phyloP scores from a whole-genome alignment of 2,113 vertebrate species.

The Agelaius phoeniceus region DNA sequence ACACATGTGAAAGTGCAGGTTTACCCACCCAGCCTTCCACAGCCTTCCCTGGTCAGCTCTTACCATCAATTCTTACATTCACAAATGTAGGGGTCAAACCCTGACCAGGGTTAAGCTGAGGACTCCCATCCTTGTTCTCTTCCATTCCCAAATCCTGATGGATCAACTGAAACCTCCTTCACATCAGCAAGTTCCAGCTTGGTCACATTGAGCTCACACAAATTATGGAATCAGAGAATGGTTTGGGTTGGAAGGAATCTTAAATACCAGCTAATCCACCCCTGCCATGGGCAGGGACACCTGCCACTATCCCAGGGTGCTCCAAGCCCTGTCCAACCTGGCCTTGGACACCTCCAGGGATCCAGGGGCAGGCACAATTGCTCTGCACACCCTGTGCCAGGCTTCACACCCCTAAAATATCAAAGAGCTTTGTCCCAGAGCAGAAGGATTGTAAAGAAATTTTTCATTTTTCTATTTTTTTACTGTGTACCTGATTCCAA shows the following conservation, averaged over 20 bases:
- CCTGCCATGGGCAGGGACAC: not conserved
- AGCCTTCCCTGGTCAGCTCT: not conserved
- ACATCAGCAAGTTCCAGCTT: not conserved
- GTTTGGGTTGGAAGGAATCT: not conserved
- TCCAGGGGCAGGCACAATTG: not conserved
- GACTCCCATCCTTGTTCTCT: not conserved
- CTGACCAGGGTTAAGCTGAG: not conserved
- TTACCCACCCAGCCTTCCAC: not conserved
- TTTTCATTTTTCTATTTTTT: not conserved
- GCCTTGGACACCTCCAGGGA: not conserved
- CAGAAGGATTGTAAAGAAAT: not conserved
- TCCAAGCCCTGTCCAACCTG: accelerated
- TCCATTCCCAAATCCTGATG: not conserved
- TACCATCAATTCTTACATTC: not conserved
- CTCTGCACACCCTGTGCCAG: not conserved
- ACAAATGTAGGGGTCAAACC: not conserved
- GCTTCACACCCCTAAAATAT: not conserved
- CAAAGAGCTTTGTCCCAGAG: not conserved
- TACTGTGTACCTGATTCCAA: accelerated
- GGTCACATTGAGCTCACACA: not conserved
- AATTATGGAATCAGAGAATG: too few relatives aligned
- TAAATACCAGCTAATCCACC: not conserved
- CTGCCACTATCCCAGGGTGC: accelerated
- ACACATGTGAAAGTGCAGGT: accelerated
- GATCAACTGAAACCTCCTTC: not conserved